These are phyloP conservation scores for Cepaea nemoralis DNA, from an alignment of 1,140 invertebrate genomes.

Conservation along the genomic window DNA sequence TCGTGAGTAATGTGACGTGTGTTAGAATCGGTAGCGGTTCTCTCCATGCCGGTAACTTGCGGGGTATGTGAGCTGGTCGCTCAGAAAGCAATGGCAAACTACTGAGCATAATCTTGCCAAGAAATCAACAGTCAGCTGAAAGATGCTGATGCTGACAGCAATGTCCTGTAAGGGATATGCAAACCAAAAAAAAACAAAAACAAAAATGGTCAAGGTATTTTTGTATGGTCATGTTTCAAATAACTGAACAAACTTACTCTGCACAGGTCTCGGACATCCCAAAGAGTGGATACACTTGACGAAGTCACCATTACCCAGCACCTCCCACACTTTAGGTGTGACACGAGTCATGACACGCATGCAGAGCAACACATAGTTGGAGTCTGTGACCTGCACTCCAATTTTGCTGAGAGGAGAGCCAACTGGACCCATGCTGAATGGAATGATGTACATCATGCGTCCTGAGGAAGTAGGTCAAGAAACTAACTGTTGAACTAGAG, in stretches of 20 bases:
- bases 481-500: neutral
- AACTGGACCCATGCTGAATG: constrained; percentile 98
- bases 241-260: constrained; percentile 57
- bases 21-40: no score
- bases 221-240: no score
- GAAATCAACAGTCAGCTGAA: no score
- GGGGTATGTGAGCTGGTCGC: no score
- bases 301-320: constrained; percentile 70
- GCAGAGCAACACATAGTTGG: constrained; percentile 94
- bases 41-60: no score
- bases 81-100: no score
- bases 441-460: constrained; percentile 98
- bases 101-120: no score
- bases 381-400: constrained; percentile 96
- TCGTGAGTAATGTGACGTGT: no score
- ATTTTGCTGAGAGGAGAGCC: constrained; percentile 95
- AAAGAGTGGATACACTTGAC: constrained; percentile 91
- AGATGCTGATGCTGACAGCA: no score
- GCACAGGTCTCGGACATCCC: constrained; percentile 75
- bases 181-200: no score
- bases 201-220: no score
- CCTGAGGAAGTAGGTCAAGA: constrained; percentile 73
- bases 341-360: constrained; percentile 99
- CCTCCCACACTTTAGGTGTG: constrained; percentile 77
- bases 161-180: no score